Conservation (phyloP, 2,888 invertebrate species). For the Netelia melanura region DNA sequence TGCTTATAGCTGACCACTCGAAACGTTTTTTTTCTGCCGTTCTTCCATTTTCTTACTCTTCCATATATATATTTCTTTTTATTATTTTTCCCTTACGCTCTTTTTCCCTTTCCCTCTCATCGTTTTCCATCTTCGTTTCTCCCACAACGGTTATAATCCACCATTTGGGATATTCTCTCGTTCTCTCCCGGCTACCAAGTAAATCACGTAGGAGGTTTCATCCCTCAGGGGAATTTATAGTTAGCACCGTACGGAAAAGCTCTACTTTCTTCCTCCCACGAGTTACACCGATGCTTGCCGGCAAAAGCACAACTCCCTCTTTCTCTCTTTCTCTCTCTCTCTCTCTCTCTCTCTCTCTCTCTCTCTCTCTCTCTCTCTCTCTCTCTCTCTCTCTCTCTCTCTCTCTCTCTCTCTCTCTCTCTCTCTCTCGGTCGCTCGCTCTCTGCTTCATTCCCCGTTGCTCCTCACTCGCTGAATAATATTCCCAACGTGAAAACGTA, state of each 20-base stretch:
- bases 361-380: background rate
- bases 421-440: background rate
- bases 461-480: slow-evolving; percentile 46
- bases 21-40: slow-evolving; percentile 58
- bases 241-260: slow-evolving; percentile 66
- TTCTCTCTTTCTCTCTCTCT: background rate
- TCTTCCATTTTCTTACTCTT: slow-evolving; percentile 51
- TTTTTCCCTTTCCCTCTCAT: slow-evolving; percentile 40
- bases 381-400: slow-evolving; percentile 19
- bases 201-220: slow-evolving; percentile 75
- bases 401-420: too few relatives aligned
- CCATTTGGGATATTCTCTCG: slow-evolving; percentile 54
- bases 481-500: slow-evolving; percentile 74
- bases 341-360: background rate
- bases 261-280: slow-evolving; percentile 11
- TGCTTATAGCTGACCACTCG: slow-evolving; percentile 25
- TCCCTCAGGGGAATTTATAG: slow-evolving; percentile 76
- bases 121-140: slow-evolving; percentile 54
- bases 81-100: slow-evolving; percentile 44
- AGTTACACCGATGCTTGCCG: slow-evolving; percentile 50
- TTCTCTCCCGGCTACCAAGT: slow-evolving; percentile 65
- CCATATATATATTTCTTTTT: slow-evolving; percentile 5
- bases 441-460: slow-evolving; percentile 21
- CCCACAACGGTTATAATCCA: slow-evolving; percentile 61
- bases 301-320: slow-evolving; percentile 67